Percentiles rank a stretch among this genome's conserved stretches.
These are phyloP conservation scores for Vanessa cardui DNA, from an alignment of 2,888 invertebrate species.

Conservation along the genomic window DNA sequence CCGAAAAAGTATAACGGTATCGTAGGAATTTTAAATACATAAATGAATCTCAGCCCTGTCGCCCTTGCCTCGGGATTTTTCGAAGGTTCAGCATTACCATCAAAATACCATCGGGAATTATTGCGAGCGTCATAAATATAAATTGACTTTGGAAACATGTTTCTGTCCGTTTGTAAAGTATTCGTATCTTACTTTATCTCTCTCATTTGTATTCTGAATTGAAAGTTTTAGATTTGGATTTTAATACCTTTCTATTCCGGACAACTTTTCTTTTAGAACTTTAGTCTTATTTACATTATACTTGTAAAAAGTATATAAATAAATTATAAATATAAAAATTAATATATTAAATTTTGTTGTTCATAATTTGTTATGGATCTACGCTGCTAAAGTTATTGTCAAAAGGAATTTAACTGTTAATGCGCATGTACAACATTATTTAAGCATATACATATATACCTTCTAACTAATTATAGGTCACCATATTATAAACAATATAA, in stretches of 20 bases:
- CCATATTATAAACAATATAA: too few species aligned
- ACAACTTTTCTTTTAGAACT: too few species aligned
- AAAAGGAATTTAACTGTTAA: too few species aligned
- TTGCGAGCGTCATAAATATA: constrained; percentile 26
- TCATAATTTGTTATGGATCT: too few species aligned
- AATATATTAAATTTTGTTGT: too few species aligned
- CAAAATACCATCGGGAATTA: constrained; percentile 20
- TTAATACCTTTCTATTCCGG: not conserved
- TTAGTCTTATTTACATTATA: too few species aligned
- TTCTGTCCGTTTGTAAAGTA: constrained; percentile 11
- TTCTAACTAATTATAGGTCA: too few species aligned
- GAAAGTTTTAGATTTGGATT: not conserved
- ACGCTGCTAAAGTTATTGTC: too few species aligned
- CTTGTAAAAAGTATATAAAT: too few species aligned
- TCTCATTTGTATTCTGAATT: not conserved
- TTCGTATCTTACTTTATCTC: not conserved
- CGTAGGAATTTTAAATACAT: not conserved
- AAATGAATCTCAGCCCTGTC: constrained; percentile 1
- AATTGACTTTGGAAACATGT: constrained; percentile 23
- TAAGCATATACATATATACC: too few species aligned
- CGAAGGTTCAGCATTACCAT: constrained; percentile 23
- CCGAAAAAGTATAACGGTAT: not conserved
- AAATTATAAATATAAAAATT: too few species aligned
- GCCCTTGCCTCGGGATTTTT: not conserved
- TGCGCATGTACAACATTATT: too few species aligned